Evolutionary conservation across 2,797 vertebrate genomes (phyloP).

Genomic region (Chaetodon trifasciatus): DNA sequence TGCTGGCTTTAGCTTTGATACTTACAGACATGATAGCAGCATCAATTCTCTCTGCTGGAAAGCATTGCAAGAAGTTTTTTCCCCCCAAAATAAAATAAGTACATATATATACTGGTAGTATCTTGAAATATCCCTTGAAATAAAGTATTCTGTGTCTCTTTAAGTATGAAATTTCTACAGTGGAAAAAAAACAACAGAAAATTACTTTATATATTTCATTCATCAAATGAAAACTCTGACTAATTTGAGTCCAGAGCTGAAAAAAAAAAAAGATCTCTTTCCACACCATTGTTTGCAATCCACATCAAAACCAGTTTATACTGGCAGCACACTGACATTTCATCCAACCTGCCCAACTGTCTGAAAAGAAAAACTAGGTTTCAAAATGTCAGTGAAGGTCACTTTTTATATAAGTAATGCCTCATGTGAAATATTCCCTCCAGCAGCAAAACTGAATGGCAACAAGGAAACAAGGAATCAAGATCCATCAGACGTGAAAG

Average conservation of each 20-base stretch:
- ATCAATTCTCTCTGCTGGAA: too few species aligned
- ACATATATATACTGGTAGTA: not conserved
- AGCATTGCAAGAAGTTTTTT: too few species aligned
- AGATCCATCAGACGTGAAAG: slow-evolving; percentile 28
- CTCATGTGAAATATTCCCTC: slow-evolving; percentile 20
- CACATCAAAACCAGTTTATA: not conserved
- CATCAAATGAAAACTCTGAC: not conserved
- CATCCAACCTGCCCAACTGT: not conserved
- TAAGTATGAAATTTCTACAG: not conserved
- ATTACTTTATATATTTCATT: not conserved
- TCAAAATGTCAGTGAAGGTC: slow-evolving; percentile 37
- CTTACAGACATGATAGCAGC: too few species aligned
- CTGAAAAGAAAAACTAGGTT: not conserved
- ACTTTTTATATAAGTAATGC: slow-evolving; percentile 6
- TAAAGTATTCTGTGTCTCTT: not conserved
- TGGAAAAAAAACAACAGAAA: too few species aligned
- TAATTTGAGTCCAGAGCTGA: not conserved
- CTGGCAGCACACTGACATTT: slow-evolving; percentile 5
- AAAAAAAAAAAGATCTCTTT: not conserved
- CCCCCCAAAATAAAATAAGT: too few species aligned
- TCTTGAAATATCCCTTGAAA: not conserved
- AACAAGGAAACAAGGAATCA: slow-evolving; percentile 48
- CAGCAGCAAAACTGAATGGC: slow-evolving; percentile 2
- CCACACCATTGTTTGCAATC: not conserved
- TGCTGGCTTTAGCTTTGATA: too few species aligned